Evolutionary conservation across 2,888 invertebrate genomes (phyloP).

Genomic region (Pogonocherus hispidulus): DNA sequence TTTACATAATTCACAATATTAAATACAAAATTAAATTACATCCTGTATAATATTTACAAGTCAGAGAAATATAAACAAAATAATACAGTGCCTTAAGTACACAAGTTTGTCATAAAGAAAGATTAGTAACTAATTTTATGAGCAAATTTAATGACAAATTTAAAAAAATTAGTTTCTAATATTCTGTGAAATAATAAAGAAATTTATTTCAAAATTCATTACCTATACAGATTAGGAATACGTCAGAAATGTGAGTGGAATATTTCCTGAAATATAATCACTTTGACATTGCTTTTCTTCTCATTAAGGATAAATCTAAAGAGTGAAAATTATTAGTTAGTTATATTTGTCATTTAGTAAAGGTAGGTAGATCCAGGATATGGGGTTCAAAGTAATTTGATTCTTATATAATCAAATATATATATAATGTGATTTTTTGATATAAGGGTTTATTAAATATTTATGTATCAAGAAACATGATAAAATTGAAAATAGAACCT

Average conservation of each 20-base stretch:
- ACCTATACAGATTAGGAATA: neutral
- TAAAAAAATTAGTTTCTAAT: neutral
- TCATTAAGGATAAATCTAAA: no score
- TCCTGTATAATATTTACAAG: conserved; percentile 29
- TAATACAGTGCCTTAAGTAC: conserved; percentile 24
- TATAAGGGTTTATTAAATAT: no score
- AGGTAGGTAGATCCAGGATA: no score
- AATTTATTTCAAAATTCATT: neutral
- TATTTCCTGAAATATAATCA: no score
- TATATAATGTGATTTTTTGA: no score
- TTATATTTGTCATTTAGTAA: no score
- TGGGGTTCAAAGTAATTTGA: no score
- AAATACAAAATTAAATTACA: conserved; percentile 31
- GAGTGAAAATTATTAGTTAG: no score
- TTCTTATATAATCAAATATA: no score
- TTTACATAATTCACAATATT: conserved; percentile 29
- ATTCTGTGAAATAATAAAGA: neutral
- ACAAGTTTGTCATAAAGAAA: neutral
- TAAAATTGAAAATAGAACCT: no score
- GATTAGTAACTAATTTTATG: conserved; percentile 11
- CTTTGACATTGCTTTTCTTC: no score
- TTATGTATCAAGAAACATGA: no score
- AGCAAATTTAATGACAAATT: neutral
- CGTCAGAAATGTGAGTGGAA: neutral
- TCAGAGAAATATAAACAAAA: conserved; percentile 25